Conservation (phyloP, 2,113 vertebrate species). For the Tylochromis polylepis region DNA sequence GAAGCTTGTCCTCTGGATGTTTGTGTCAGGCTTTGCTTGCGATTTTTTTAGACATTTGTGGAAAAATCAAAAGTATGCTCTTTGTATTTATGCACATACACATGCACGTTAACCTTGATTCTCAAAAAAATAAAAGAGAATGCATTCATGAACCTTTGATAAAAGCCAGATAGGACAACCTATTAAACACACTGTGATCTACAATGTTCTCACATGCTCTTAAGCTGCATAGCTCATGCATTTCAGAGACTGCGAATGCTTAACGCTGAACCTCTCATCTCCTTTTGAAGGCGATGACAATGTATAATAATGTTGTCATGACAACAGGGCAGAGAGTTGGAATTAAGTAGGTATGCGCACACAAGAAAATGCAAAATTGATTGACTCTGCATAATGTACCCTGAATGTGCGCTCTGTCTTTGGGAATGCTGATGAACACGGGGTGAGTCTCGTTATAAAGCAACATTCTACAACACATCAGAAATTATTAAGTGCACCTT, state of each 20-base stretch:
- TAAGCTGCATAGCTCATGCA: background rate
- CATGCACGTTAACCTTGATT: background rate
- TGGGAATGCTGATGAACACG: constrained; percentile 25
- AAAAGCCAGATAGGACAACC: background rate
- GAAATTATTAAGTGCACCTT: background rate
- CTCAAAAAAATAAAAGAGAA: background rate
- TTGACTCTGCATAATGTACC: constrained; percentile 29
- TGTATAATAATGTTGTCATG: constrained; percentile 51
- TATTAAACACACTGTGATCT: background rate
- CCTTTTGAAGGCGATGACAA: constrained; percentile 4
- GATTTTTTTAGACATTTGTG: background rate
- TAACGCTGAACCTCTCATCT: background rate
- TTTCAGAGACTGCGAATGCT: background rate
- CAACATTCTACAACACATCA: background rate
- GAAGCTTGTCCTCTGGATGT: background rate
- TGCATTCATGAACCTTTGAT: background rate
- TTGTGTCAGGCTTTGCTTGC: background rate
- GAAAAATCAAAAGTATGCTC: background rate
- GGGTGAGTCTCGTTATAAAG: background rate
- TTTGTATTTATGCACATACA: background rate
- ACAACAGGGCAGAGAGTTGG: constrained; percentile 39
- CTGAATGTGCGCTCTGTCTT: background rate
- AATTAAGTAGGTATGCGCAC: constrained; percentile 24
- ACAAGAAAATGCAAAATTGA: constrained; percentile 40
- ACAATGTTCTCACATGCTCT: background rate